Conservation (phyloP, 2,113 vertebrate species). For the Diadophis punctatus region DNA sequence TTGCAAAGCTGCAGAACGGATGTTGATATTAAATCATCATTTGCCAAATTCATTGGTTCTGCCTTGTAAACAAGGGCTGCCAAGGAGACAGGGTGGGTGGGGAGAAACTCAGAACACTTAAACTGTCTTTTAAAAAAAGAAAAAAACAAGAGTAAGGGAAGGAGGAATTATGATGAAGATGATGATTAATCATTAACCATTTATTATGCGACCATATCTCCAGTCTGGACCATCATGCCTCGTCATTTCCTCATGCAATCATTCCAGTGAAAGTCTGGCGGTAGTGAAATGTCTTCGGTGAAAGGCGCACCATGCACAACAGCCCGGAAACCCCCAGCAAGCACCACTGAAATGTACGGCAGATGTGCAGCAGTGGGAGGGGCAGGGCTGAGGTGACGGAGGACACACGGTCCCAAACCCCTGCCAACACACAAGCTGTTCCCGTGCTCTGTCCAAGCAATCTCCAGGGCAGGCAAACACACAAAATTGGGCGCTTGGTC, state of each 20-base stretch:
- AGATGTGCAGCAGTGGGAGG: not conserved
- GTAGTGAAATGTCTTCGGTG: conserved; percentile 26
- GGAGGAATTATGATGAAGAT: conserved; percentile 12
- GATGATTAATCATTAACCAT: not conserved
- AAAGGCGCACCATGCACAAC: conserved; percentile 12
- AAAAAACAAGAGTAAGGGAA: not conserved
- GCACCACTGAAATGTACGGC: not conserved
- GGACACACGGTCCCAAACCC: not conserved
- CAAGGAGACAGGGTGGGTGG: conserved; percentile 37
- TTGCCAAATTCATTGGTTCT: conserved; percentile 59
- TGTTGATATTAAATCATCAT: conserved; percentile 49
- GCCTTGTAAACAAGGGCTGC: not conserved
- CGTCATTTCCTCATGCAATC: conserved; percentile 15
- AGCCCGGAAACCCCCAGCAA: not conserved
- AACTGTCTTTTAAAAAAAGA: not conserved
- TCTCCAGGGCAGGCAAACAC: not conserved
- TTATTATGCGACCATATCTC: not conserved
- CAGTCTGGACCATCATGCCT: conserved; percentile 19
- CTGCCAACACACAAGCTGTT: not conserved
- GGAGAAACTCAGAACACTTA: conserved; percentile 39
- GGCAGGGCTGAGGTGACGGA: not conserved
- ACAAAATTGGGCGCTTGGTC: not conserved
- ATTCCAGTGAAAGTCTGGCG: conserved; percentile 24
- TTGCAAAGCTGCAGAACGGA: conserved; percentile 32
- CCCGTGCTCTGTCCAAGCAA: not conserved